Conservation (phyloP, 2,888 invertebrate species). For the Scaptomyza caliginosa region DNA sequence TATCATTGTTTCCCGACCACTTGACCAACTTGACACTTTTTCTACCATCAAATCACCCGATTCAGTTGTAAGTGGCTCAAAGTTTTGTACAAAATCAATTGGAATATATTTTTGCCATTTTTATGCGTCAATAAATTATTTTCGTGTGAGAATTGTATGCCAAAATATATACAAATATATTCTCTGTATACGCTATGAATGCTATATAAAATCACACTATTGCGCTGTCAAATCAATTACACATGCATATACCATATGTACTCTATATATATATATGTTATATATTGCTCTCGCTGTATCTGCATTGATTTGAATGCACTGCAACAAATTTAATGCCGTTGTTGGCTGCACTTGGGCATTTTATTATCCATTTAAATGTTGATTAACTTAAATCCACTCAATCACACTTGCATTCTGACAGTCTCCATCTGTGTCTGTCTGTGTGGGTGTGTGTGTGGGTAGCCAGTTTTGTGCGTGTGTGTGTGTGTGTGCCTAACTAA, state of each 20-base stretch:
- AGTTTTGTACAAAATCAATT: conserved; percentile 53
- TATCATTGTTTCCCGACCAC: no score
- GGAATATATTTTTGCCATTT: conserved; percentile 56
- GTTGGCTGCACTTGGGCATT: conserved; percentile 51
- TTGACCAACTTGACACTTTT: conserved; percentile 3
- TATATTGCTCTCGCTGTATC: conserved; percentile 21
- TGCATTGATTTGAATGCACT: conserved; percentile 67
- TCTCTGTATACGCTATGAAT: conserved; percentile 16
- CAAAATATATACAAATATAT: conserved; percentile 14
- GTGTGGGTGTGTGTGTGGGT: conserved; percentile 9
- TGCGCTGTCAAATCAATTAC: conserved; percentile 59
- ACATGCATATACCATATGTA: conserved; percentile 25
- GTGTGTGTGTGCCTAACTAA: conserved; percentile 26
- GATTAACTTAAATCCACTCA: conserved; percentile 77
- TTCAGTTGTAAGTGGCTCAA: not conserved
- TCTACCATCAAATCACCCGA: not conserved
- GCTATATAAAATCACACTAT: conserved; percentile 27
- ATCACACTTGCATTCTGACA: conserved; percentile 61
- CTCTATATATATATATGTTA: not conserved
- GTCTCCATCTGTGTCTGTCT: not conserved
- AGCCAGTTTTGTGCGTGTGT: conserved; percentile 21
- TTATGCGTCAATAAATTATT: conserved; percentile 78
- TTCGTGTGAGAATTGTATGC: conserved; percentile 58
- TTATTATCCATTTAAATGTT: conserved; percentile 79
- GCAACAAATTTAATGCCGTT: no score